Evolutionary conservation across 2,888 invertebrate species (phyloP).

Genomic region (Agonopterix heracliana): DNA sequence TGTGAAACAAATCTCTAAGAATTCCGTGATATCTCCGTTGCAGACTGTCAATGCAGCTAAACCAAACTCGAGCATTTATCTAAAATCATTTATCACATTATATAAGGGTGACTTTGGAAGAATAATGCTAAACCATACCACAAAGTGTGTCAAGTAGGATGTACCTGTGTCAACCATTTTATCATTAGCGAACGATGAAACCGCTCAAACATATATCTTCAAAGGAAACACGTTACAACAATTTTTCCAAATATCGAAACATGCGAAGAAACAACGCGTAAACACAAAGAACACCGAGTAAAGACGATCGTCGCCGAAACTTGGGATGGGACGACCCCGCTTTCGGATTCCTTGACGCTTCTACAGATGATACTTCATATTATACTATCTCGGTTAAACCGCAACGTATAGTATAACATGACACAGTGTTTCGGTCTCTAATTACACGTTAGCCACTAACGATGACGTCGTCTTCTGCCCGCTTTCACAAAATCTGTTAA

Average conservation of each 20-base stretch:
- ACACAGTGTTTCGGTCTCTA: too few relatives aligned
- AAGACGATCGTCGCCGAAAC: conserved; percentile 50
- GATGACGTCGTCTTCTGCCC: too few relatives aligned
- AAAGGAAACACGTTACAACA: conserved; percentile 62
- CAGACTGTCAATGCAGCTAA: conserved; percentile 29
- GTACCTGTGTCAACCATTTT: conserved; percentile 52
- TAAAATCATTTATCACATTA: conserved; percentile 21
- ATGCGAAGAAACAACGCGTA: conserved; percentile 70
- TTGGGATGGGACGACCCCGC: conserved; percentile 49
- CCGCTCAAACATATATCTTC: conserved; percentile 40
- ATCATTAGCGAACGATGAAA: conserved; percentile 45
- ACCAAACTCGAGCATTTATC: conserved; percentile 31
- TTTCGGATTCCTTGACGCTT: conserved; percentile 27
- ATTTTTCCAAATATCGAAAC: conserved; percentile 45
- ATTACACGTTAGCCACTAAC: too few relatives aligned
- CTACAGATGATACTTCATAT: conserved; percentile 16
- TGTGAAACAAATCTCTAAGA: conserved; percentile 42
- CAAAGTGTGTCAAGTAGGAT: conserved; percentile 72
- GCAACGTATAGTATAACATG: neutral
- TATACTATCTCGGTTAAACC: conserved; percentile 18
- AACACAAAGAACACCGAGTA: conserved; percentile 63
- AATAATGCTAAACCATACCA: conserved; percentile 50
- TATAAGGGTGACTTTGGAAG: conserved; percentile 37
- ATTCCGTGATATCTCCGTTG: conserved; percentile 21
- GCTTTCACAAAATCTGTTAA: too few relatives aligned